Evolutionary conservation across 2,797 vertebrate genomes (phyloP), one percentile per base, ranked within the genome.

Genomic region (Sciaenops ocellatus): DNA sequence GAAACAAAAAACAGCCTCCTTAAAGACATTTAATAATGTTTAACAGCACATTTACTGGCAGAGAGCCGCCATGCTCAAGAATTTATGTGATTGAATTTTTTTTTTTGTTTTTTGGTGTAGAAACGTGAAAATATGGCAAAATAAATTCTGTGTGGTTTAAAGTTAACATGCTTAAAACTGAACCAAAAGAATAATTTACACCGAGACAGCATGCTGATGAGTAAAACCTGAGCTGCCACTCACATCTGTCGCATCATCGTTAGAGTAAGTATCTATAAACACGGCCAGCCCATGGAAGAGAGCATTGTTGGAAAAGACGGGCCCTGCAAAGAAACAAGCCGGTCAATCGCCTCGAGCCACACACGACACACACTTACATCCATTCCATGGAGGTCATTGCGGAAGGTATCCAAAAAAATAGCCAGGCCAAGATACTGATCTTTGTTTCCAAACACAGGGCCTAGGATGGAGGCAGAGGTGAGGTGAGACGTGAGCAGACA

Each of bases 261-360:
- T 99, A 91, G 97, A 97, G 78, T 99, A 99, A 0, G 98, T 99
- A 91, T 99, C 98, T 93, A 99, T 92, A 94, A 99, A 99, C 80
- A 98, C 94, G 18, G 97, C 98, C 94, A 99, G 94, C 52, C 98
- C 98, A 0, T 97, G 97, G 90, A 99, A 99, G 78, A 96, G 94
- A 88, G 96, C 97, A 93, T 96, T 97, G 96, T 96, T 98, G 95
- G 97, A 97, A 95, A 98, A 98, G 71, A 98, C 96, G 60, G 97
- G 96, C 69, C 98, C 98, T 99, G 93, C 34, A 92, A 91, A 83
- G 86, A 92, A 85, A 96, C 88, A 92, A 93, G 90, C 65, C 16
- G 20, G 88, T 93, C 84, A 93, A 66, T 85, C 22, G 1, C 77
- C 72, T 46, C 0, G 0, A 54, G 67, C 62, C 46, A 64, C 47